Conservation (phyloP, 2,888 invertebrate genomes). For the Periphyllus acericola region DNA sequence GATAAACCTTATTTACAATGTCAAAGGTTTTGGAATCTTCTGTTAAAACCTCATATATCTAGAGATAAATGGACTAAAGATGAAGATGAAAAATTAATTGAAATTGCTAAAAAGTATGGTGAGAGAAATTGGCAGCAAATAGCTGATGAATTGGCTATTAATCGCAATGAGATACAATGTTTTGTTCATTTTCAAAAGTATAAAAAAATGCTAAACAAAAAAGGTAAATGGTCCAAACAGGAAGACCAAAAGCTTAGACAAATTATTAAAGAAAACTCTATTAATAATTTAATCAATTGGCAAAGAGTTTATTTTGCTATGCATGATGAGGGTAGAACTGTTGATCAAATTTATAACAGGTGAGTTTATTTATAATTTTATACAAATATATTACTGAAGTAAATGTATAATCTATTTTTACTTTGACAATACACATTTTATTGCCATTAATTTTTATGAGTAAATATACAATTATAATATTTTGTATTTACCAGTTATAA, state of each 20-base stretch:
- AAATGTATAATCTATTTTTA: too few species aligned
- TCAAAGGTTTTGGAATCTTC: slow-evolving; percentile 48
- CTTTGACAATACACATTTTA: too few species aligned
- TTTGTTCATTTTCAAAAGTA: slow-evolving; percentile 56
- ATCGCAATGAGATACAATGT: slow-evolving; percentile 58
- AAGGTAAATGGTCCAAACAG: slow-evolving; percentile 51
- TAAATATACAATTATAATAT: too few species aligned
- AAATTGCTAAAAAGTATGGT: slow-evolving; percentile 18
- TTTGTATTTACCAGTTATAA: too few species aligned
- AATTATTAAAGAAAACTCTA: slow-evolving; percentile 39
- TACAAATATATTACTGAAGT: background rate
- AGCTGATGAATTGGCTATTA: slow-evolving; percentile 37
- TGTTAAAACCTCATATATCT: slow-evolving; percentile 54
- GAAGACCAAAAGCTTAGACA: slow-evolving; percentile 37
- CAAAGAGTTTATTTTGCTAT: slow-evolving; percentile 54
- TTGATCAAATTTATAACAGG: slow-evolving; percentile 57
- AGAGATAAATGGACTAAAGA: slow-evolving; percentile 40
- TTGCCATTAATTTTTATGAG: too few species aligned
- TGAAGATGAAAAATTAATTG: slow-evolving; percentile 34
- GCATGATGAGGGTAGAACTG: slow-evolving; percentile 16
- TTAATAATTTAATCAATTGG: slow-evolving; percentile 41
- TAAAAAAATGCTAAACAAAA: slow-evolving; percentile 18
- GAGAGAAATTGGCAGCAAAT: slow-evolving; percentile 56
- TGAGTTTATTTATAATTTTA: slow-evolving; percentile 15
- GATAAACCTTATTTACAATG: slow-evolving; percentile 55